A percentile compares a stretch with the other conserved stretches of the same genome.
phyloP scores from a whole-genome alignment of 1,140 invertebrate species.

The Drosophila carrolli region DNA sequence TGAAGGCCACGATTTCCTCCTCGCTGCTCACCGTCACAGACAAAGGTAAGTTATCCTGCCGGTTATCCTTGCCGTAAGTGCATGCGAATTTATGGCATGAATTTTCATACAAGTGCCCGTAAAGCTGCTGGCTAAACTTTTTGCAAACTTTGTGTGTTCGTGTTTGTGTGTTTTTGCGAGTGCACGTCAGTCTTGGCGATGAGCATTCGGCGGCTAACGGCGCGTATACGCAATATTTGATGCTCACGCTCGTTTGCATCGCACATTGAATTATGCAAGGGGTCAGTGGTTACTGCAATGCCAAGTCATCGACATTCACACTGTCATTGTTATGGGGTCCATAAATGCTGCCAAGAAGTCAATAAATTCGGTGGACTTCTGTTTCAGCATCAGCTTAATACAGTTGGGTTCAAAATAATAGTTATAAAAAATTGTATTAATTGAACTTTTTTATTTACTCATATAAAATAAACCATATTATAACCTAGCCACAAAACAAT shows the following conservation, averaged over 20 bases:
- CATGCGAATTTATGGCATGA: conserved; percentile 75
- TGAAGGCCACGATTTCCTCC: conserved; percentile 91
- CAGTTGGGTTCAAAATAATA: background rate
- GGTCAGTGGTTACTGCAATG: conserved; percentile 42
- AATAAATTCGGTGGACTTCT: conserved; percentile 60
- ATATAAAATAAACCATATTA: too few species aligned
- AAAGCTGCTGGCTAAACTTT: conserved; percentile 67
- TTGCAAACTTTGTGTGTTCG: conserved; percentile 48
- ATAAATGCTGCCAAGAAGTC: conserved; percentile 67
- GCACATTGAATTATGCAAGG: conserved; percentile 68
- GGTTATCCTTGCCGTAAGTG: conserved; percentile 50
- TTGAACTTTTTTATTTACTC: too few species aligned
- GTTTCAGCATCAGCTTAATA: conserved; percentile 1
- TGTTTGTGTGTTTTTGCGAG: background rate
- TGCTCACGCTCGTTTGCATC: conserved; percentile 40
- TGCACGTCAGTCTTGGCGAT: conserved; percentile 59
- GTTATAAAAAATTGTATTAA: too few species aligned
- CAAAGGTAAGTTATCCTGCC: conserved; percentile 87
- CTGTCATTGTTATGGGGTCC: conserved; percentile 57
- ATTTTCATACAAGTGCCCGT: conserved; percentile 69
- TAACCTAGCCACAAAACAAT: too few species aligned
- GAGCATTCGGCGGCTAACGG: conserved; percentile 47
- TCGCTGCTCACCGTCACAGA: conserved; percentile 92
- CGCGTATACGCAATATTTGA: conserved; percentile 67
- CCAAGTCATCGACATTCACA: conserved; percentile 55